Evolutionary conservation across 2,797 vertebrate genomes (phyloP).

Genomic region (Danio aesculapii): DNA sequence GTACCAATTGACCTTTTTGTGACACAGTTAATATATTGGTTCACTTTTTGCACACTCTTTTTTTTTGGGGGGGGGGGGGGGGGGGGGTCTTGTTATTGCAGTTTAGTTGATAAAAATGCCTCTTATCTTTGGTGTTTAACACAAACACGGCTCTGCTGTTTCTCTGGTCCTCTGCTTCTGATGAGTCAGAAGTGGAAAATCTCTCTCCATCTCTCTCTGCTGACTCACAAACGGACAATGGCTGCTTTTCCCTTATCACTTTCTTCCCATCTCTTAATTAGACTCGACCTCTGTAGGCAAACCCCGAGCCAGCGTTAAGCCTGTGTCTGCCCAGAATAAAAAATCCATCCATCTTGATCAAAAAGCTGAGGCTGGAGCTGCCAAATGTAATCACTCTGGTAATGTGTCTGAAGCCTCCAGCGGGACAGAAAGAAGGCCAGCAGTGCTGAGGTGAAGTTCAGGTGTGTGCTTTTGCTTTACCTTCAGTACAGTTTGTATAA

Average conservation of each 20-base stretch:
- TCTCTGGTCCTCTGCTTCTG: not conserved
- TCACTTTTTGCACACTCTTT: not conserved
- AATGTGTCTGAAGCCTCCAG: conserved; percentile 49
- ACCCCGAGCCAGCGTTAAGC: conserved; percentile 46
- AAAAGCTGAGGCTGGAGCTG: conserved; percentile 66
- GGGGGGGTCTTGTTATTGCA: too few relatives aligned
- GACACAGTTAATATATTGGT: too few relatives aligned
- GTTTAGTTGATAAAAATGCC: not conserved
- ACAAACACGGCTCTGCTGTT: not conserved
- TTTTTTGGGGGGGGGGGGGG: too few relatives aligned
- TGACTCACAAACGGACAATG: conserved; percentile 45
- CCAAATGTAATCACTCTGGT: conserved; percentile 70
- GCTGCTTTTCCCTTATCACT: conserved; percentile 44
- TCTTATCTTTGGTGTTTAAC: not conserved
- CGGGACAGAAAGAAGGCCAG: conserved; percentile 1
- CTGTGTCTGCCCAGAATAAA: conserved; percentile 61
- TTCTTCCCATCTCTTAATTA: conserved; percentile 61
- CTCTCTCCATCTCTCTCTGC: conserved; percentile 29
- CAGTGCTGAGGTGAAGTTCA: conserved; percentile 7
- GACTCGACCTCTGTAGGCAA: conserved; percentile 62
- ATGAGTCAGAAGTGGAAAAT: conserved; percentile 30
- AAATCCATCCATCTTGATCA: conserved; percentile 77
- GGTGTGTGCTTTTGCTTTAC: conserved; percentile 9
- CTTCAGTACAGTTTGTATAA: not conserved
- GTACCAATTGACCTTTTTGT: too few relatives aligned